Conservation (phyloP, 2,888 invertebrate genomes). For the Dynastes hyllus region DNA sequence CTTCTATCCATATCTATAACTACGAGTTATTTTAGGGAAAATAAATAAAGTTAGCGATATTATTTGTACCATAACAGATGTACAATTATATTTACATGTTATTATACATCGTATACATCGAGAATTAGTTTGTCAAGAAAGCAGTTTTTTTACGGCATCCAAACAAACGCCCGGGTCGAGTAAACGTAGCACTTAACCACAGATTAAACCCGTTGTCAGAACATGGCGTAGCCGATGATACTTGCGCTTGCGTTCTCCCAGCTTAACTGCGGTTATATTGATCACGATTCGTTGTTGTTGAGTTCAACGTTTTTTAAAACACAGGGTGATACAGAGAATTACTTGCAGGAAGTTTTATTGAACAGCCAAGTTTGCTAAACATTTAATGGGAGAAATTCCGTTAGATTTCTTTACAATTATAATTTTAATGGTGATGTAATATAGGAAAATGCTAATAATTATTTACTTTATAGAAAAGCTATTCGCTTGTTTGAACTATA, state of each 20-base stretch:
- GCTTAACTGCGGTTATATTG: constrained; percentile 46
- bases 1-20: constrained; percentile 19
- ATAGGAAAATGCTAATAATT: no score
- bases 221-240: constrained; percentile 22
- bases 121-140: constrained; percentile 1
- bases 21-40: constrained; percentile 6
- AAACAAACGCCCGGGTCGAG: not conserved
- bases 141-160: not conserved
- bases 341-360: no score
- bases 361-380: no score
- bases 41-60: not conserved
- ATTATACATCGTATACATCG: not conserved
- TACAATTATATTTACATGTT: not conserved
- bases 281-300: constrained; percentile 28
- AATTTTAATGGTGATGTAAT: no score
- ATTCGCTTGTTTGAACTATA: no score
- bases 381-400: no score
- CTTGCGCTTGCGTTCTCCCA: constrained; percentile 36
- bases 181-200: constrained; percentile 28
- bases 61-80: no score
- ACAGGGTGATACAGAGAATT: no score
- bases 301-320: not conserved
- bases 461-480: no score
- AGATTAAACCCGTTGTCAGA: constrained; percentile 36
- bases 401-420: no score